Evolutionary conservation across 2,888 invertebrate species (phyloP).

Genomic region (Labia minor): DNA sequence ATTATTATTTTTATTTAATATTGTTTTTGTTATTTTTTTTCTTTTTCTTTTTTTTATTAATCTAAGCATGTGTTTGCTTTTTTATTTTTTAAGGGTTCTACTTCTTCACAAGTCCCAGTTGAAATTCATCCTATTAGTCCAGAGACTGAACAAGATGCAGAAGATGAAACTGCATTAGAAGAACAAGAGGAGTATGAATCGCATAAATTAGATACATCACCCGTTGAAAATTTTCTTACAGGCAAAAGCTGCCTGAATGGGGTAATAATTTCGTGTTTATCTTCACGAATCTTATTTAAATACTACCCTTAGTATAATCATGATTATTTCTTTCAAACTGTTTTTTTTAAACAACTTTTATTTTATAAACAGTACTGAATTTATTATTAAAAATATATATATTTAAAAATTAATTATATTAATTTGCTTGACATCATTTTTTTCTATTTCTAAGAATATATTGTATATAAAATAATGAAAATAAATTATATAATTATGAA

Average conservation of each 20-base stretch:
- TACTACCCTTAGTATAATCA: too few relatives aligned
- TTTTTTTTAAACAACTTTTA: background rate
- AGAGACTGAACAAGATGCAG: conserved; percentile 34
- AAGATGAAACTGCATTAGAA: conserved; percentile 23
- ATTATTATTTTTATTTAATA: too few relatives aligned
- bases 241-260: conserved; percentile 81
- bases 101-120: conserved; percentile 52
- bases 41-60: too few relatives aligned
- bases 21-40: too few relatives aligned
- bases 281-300: conserved; percentile 14
- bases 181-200: background rate
- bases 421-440: background rate
- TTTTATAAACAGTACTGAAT: background rate
- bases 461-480: too few relatives aligned
- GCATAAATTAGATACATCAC: conserved; percentile 48
- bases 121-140: conserved; percentile 52
- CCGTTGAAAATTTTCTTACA: conserved; percentile 67
- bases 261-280: conserved; percentile 52
- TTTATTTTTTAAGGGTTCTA: conserved; percentile 46
- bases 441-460: background rate
- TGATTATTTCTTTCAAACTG: background rate
- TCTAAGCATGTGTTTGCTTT: too few relatives aligned
- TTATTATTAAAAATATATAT: background rate
- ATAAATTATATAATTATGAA: too few relatives aligned
- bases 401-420: background rate